Evolutionary conservation across 2,888 invertebrate genomes (phyloP).

Genomic region (Chymomyza caudatula): DNA sequence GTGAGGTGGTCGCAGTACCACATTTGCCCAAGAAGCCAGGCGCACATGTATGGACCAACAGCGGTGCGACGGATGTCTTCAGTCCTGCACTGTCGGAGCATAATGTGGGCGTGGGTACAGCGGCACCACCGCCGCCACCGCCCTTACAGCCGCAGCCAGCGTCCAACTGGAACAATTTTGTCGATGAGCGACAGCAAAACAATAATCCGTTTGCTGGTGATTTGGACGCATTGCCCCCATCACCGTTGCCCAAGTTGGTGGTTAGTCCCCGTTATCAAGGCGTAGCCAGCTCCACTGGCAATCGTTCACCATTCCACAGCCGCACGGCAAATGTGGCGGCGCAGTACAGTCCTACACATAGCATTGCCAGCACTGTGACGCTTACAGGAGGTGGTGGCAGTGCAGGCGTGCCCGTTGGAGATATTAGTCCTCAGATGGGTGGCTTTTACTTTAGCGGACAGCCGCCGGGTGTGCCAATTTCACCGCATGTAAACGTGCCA

Average conservation of each 20-base stretch:
- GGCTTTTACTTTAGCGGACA: conserved; percentile 58
- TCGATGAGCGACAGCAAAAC: conserved; percentile 15
- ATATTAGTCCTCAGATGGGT: conserved; percentile 58
- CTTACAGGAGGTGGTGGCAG: conserved; percentile 35
- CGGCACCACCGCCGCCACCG: conserved; percentile 14
- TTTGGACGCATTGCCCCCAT: conserved; percentile 57
- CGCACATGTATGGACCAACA: conserved; percentile 59
- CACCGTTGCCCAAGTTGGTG: conserved; percentile 67
- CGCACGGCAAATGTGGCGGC: conserved; percentile 32
- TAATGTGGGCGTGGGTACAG: conserved; percentile 5
- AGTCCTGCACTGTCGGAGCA: conserved; percentile 50
- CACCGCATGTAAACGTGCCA: conserved; percentile 78
- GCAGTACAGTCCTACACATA: conserved; percentile 69
- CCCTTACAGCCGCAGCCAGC: neutral
- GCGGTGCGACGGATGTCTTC: conserved; percentile 37
- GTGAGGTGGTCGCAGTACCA: conserved; percentile 52
- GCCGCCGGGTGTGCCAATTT: conserved; percentile 71
- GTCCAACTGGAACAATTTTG: conserved; percentile 23
- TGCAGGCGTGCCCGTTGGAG: conserved; percentile 26
- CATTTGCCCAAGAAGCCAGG: conserved; percentile 65
- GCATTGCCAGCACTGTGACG: conserved; percentile 59
- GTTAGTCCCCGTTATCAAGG: conserved; percentile 74
- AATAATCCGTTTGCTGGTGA: conserved; percentile 7
- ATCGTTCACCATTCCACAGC: conserved; percentile 76
- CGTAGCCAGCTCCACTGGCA: conserved; percentile 35